phyloP scores from a whole-genome alignment of 2,797 vertebrate genomes.

The Parotocinclus haroldoi region DNA sequence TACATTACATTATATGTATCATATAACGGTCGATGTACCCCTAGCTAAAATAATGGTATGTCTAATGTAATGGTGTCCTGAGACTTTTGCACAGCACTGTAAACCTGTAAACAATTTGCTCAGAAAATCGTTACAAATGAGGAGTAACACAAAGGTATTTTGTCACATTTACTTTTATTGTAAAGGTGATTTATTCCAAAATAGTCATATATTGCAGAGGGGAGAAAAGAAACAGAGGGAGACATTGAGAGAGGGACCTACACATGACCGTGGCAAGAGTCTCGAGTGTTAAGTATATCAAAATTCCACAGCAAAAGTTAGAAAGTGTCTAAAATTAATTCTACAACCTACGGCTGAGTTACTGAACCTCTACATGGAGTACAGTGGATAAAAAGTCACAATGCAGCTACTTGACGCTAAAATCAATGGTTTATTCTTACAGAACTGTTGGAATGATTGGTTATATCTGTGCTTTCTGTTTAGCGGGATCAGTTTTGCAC shows the following conservation, averaged over 20 bases:
- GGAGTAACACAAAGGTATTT: too few species aligned
- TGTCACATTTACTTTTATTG: too few species aligned
- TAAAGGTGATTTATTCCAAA: conserved; percentile 59
- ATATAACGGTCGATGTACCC: too few species aligned
- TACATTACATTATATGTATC: too few species aligned
- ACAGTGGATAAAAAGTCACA: conserved; percentile 53
- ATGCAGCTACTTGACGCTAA: conserved; percentile 45
- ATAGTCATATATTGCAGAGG: conserved; percentile 76
- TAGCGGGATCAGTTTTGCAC: conserved; percentile 42
- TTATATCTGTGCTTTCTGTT: conserved; percentile 58
- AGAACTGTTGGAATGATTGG: conserved; percentile 53
- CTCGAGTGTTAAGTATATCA: conserved; percentile 64
- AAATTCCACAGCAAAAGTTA: conserved; percentile 67
- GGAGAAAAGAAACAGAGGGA: conserved; percentile 41
- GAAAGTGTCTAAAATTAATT: conserved; percentile 55
- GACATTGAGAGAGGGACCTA: conserved; percentile 60
- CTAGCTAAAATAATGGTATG: too few species aligned
- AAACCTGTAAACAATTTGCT: too few species aligned
- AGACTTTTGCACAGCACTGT: too few species aligned
- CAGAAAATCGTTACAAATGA: too few species aligned
- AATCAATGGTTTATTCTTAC: conserved; percentile 48
- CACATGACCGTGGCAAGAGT: conserved; percentile 81
- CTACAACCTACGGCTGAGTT: conserved; percentile 31
- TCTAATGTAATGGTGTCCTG: too few species aligned
- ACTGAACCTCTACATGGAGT: conserved; percentile 54